Evolutionary conservation across 2,888 invertebrate genomes (phyloP).

Genomic region (Marronus borbonicus): DNA sequence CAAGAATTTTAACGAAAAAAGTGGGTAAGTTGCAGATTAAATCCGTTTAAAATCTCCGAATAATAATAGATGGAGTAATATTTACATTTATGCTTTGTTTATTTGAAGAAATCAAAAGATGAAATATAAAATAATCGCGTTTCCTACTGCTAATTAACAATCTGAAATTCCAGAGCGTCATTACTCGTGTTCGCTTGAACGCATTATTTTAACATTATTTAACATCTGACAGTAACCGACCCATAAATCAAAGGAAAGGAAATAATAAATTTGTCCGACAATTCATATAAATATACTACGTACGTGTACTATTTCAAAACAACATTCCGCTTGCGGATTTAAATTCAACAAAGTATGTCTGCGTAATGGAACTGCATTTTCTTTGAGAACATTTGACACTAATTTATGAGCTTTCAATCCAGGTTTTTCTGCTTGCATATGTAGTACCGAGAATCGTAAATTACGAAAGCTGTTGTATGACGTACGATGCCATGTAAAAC

Average conservation of each 20-base stretch:
- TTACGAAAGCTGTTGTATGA: background rate
- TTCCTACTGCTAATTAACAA: background rate
- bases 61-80: background rate
- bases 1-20: slow-evolving; percentile 62
- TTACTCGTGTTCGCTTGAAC: background rate
- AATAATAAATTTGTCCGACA: slow-evolving; percentile 18
- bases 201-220: slow-evolving; percentile 21
- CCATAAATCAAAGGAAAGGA: slow-evolving; percentile 14
- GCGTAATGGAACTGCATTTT: background rate
- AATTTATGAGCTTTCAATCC: background rate
- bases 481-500: too few species aligned
- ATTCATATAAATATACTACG: slow-evolving; percentile 10
- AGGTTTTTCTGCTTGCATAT: background rate
- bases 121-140: too few species aligned
- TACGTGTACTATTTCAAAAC: slow-evolving; percentile 27
- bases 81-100: background rate
- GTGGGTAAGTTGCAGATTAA: slow-evolving; percentile 56
- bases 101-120: too few species aligned
- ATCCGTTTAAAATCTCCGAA: too few species aligned
- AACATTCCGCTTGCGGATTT: slow-evolving; percentile 20
- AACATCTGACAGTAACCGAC: background rate
- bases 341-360: slow-evolving; percentile 6
- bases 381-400: background rate
- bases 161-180: background rate
- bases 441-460: background rate